Base-by-base conservation (phyloP, 2,797 vertebrate genomes). In the Eulemur coronatus region DNA sequence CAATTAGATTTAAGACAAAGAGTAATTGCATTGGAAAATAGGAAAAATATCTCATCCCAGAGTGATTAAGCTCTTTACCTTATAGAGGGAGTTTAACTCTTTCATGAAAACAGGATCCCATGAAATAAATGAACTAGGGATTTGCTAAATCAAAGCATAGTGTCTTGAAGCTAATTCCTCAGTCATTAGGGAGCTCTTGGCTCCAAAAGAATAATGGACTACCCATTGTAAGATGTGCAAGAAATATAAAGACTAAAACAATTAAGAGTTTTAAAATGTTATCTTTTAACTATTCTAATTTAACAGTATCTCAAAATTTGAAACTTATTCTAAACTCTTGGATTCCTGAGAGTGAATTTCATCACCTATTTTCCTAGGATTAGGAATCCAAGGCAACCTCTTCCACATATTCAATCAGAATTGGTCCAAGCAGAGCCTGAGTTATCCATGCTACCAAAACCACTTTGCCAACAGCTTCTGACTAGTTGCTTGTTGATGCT, bases 1-100 rank as follows among this genome's bases (percentile, higher is more conserved):
- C 95, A 98, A 97, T 98, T 98, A 98, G 96, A 97, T 94, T 96
- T 86, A 97, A 98, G 98, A 97, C 97, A 98, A 97, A 97, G 96
- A 98, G 94, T 98, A 96, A 97, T 98, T 97, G 97, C 95, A 57
- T 57, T 97, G 91, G 87, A 97, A 97, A 97, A 95, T 63, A 97
- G 97, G 92, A 97, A 97, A 98, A 97, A 96, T 90, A 95, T 80
- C 97, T 98, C 97, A 98, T 98, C 96, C 89, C 73, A 95, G 93
- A 97, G 94, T 97, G 97, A 97, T 98, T 97, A 98, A 96, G 93
- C 93, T 97, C 72, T 95, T 97, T 90, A 97, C 95, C 87, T 96
- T 89, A 92, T 80, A 94, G 72, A 88, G 63, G 69, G 61, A 95
- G 46, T 96, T 97, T 98, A 98, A 97, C 97, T 96, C 91, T 94